phyloP scores from a whole-genome alignment of 2,113 vertebrate species.

The Hydrolagus affinis region DNA sequence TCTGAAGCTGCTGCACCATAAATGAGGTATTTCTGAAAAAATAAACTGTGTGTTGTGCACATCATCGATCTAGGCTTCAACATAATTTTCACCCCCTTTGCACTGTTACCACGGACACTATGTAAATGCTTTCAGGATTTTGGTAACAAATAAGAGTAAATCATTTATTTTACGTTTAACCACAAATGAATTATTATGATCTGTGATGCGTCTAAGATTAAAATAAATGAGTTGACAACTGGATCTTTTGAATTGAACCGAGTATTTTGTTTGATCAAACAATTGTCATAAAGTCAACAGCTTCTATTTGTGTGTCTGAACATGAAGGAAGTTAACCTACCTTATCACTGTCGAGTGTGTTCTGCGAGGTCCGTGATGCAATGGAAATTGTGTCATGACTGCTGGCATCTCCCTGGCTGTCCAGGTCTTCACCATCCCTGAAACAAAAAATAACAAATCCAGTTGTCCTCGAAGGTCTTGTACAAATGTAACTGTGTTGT shows the following conservation, averaged over 20 bases:
- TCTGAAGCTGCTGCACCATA: background rate
- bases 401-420: slow-evolving; percentile 97
- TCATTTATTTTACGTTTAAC: background rate
- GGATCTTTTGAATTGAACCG: background rate
- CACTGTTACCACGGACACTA: background rate
- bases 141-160: background rate
- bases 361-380: slow-evolving; percentile 93
- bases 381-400: slow-evolving; percentile 97
- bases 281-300: background rate
- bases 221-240: background rate
- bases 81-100: background rate
- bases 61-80: background rate
- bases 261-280: background rate
- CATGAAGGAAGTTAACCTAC: slow-evolving; percentile 48
- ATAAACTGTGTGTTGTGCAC: background rate
- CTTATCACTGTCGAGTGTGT: slow-evolving; percentile 96
- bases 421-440: slow-evolving; percentile 92
- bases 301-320: background rate
- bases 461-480: background rate
- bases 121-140: background rate
- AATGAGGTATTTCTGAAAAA: background rate
- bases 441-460: slow-evolving; percentile 33
- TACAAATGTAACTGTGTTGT: too few relatives aligned
- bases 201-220: background rate
- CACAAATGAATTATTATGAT: background rate